Evolutionary conservation across 2,888 invertebrate species (phyloP).

Genomic region (Lacanobia wlatinum): DNA sequence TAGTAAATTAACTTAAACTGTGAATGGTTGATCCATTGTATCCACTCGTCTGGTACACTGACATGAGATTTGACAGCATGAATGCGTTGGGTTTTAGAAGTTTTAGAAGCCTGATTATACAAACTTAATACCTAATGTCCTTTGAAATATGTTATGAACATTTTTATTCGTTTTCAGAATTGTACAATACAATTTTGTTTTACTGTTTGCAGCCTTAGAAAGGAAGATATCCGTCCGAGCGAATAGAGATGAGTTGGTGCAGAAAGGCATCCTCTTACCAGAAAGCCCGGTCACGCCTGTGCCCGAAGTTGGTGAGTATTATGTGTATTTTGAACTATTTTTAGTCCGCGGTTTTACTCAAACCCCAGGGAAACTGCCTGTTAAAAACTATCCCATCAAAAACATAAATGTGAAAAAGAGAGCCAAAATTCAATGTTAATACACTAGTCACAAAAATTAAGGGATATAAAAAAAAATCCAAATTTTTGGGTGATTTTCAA

Average conservation of each 20-base stretch:
- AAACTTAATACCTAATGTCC: background rate
- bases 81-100: background rate
- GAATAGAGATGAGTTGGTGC: slow-evolving; percentile 98
- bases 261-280: slow-evolving; percentile 98
- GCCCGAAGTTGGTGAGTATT: slow-evolving; percentile 94
- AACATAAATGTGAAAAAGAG: no score
- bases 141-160: background rate
- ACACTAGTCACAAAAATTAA: no score
- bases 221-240: slow-evolving; percentile 99
- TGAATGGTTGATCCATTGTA: background rate
- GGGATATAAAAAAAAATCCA: no score
- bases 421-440: no score
- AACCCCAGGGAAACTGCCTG: background rate
- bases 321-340: background rate
- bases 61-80: background rate
- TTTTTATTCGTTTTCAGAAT: background rate
- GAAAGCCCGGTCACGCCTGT: slow-evolving; percentile 96
- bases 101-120: no score
- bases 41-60: no score
- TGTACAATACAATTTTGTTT: slow-evolving; percentile 36
- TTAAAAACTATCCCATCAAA: background rate
- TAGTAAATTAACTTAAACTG: background rate
- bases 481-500: no score
- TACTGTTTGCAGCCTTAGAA: slow-evolving; percentile 95
- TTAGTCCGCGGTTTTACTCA: background rate